Percentiles rank a stretch among this genome's conserved stretches.
These are phyloP conservation scores for Tetranychus truncatus DNA, from an alignment of 2,888 invertebrate genomes.

Conservation along the genomic window DNA sequence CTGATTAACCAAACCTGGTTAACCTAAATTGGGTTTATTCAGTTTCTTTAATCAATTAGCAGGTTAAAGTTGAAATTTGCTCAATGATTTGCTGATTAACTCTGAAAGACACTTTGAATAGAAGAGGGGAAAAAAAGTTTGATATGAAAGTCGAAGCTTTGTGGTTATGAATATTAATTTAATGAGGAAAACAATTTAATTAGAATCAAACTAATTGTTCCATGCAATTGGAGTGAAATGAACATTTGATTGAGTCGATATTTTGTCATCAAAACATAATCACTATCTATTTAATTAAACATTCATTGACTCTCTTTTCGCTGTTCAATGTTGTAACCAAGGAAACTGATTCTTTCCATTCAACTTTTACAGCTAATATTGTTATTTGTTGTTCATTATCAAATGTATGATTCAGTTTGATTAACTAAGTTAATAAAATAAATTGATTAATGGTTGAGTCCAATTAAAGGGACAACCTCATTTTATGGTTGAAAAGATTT, in stretches of 20 bases:
- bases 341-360: too few species aligned
- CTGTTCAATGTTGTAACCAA: too few species aligned
- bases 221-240: too few species aligned
- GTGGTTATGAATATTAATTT: neutral
- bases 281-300: neutral
- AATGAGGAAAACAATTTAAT: neutral
- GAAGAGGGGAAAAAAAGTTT: neutral
- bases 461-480: neutral
- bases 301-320: too few species aligned
- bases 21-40: too few species aligned
- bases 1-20: too few species aligned
- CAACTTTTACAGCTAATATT: too few species aligned
- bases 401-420: neutral
- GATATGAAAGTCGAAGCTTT: neutral
- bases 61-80: neutral
- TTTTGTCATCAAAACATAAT: neutral
- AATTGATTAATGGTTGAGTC: neutral
- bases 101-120: neutral
- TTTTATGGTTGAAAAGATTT: neutral
- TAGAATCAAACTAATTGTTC: neutral
- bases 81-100: neutral
- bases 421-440: neutral
- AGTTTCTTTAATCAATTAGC: neutral
- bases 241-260: neutral
- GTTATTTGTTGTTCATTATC: neutral